A percentile compares a stretch with the other conserved stretches of the same genome.
These are phyloP conservation scores for Zosterops lateralis DNA, from an alignment of 2,113 vertebrate species.

Conservation along the genomic window DNA sequence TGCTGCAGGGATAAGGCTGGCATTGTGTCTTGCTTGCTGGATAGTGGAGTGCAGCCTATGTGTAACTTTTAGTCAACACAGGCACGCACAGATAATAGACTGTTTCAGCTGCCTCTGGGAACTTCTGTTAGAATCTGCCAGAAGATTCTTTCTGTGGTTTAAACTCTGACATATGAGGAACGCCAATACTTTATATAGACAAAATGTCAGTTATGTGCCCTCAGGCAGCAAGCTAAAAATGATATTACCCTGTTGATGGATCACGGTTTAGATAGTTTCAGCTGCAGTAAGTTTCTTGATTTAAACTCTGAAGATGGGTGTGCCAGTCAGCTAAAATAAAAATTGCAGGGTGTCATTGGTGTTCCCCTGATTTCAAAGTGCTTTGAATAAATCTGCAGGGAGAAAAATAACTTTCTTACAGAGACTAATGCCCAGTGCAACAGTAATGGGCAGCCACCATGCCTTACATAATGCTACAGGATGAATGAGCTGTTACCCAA, in stretches of 20 bases:
- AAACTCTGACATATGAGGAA: slow-evolving; percentile 73
- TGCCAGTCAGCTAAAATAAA: not conserved
- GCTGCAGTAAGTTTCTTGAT: slow-evolving; percentile 29
- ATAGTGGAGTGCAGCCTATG: slow-evolving; percentile 20
- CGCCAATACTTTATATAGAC: slow-evolving; percentile 63
- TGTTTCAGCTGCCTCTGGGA: slow-evolving; percentile 57
- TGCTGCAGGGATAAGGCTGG: not conserved
- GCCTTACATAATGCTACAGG: not conserved
- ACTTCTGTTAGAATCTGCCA: slow-evolving; percentile 62
- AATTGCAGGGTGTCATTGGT: not conserved
- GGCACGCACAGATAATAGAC: slow-evolving; percentile 50
- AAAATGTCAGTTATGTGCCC: slow-evolving; percentile 70
- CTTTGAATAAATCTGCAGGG: not conserved
- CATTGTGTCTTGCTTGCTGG: slow-evolving; percentile 21
- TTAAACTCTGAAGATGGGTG: not conserved
- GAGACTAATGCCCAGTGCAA: not conserved
- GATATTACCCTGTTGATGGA: slow-evolving; percentile 46
- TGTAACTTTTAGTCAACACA: slow-evolving; percentile 56
- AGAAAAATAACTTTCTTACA: not conserved
- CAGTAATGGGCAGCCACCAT: not conserved
- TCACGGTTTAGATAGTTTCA: slow-evolving; percentile 32
- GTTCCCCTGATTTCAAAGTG: not conserved
- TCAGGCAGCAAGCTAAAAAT: slow-evolving; percentile 51
- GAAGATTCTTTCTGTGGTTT: slow-evolving; percentile 70
- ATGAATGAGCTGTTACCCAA: not conserved